phyloP scores from a whole-genome alignment of 1,140 invertebrate genomes.

The Maniola jurtina region DNA sequence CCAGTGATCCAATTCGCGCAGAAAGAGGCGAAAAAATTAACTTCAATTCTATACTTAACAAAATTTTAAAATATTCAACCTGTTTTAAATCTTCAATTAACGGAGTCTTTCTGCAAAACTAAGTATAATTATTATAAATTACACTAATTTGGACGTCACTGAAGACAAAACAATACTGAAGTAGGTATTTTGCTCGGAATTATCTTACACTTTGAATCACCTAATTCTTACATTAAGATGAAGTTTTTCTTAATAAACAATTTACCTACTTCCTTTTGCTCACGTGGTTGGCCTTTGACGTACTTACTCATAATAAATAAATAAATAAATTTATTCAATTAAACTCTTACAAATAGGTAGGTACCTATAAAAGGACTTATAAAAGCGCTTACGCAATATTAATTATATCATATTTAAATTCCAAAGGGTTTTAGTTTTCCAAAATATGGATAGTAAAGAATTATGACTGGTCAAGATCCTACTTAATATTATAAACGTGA shows the following conservation, averaged over 20 bases:
- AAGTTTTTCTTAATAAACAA: not conserved
- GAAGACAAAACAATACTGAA: constrained; percentile 7
- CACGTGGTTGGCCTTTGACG: no score
- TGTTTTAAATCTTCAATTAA: constrained; percentile 6
- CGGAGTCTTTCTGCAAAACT: not conserved
- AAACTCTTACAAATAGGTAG: no score
- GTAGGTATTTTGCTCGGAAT: constrained; percentile 6
- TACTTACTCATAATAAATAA: no score
- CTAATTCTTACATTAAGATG: not conserved
- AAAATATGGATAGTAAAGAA: no score
- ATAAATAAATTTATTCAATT: no score
- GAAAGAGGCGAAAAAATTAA: not conserved
- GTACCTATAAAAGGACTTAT: no score
- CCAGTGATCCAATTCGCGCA: not conserved
- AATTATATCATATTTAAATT: no score
- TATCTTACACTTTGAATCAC: constrained; percentile 1
- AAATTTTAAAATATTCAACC: constrained; percentile 1
- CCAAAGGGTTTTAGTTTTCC: no score
- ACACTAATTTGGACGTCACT: not conserved
- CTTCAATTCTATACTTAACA: not conserved
- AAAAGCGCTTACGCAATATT: no score
- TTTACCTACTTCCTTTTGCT: not conserved
- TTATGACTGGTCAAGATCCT: no score
- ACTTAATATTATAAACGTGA: no score
- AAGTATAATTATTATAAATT: constrained; percentile 9